Evolutionary conservation across 2,888 invertebrate genomes (phyloP).

Genomic region (Nemoura dubitans): DNA sequence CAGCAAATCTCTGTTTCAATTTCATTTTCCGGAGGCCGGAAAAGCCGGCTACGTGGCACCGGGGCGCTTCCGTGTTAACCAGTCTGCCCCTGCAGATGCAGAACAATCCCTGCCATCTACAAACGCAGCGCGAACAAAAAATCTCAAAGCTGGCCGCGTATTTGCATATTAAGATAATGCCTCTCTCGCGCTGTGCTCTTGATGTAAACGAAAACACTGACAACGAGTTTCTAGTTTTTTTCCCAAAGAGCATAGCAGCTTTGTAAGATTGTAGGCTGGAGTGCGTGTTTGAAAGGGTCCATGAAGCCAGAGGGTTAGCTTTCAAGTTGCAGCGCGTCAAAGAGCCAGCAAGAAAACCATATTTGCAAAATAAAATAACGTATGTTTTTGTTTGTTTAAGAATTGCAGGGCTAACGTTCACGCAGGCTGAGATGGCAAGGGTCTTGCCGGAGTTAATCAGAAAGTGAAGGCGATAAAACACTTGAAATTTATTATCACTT

Average conservation of each 20-base stretch:
- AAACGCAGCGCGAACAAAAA: not conserved
- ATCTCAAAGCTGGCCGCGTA: not conserved
- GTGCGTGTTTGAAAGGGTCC: not conserved
- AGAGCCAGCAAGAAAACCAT: not conserved
- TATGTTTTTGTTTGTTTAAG: not conserved
- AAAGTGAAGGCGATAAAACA: not conserved
- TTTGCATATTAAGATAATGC: slow-evolving; percentile 12
- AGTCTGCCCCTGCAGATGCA: not conserved
- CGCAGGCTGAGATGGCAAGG: not conserved
- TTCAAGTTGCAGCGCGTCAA: not conserved
- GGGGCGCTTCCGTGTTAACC: not conserved
- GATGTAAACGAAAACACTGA: not conserved
- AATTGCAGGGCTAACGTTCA: not conserved
- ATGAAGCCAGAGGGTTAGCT: not conserved
- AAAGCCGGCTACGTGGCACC: slow-evolving; percentile 8
- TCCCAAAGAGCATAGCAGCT: not conserved
- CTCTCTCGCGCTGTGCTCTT: not conserved
- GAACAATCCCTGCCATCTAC: not conserved
- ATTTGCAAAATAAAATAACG: not conserved
- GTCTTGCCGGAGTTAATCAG: not conserved
- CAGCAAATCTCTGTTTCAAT: slow-evolving; percentile 38
- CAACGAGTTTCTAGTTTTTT: not conserved
- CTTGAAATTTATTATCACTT: not conserved
- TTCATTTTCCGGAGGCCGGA: slow-evolving; percentile 32
- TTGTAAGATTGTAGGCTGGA: not conserved